Evolutionary conservation across 1,140 invertebrate genomes (phyloP).

Genomic region (Pygmarrhopalites habei): DNA sequence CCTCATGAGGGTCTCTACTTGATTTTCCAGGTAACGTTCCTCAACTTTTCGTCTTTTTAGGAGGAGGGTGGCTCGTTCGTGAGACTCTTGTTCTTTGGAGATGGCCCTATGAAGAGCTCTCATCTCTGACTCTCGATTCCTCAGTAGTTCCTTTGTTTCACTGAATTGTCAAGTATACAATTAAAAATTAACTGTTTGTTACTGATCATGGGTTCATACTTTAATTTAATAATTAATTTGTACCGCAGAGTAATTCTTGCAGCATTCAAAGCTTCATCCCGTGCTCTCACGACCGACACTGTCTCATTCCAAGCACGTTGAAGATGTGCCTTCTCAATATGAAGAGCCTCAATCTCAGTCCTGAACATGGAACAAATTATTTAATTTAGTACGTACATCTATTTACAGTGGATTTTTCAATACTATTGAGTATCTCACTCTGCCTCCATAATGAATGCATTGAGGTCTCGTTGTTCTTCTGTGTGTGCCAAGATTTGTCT

Average conservation of each 20-base stretch:
- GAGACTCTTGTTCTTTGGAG: slow-evolving; percentile 44
- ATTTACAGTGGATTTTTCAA: too few species aligned
- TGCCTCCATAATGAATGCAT: slow-evolving; percentile 28
- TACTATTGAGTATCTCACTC: slow-evolving; percentile 23
- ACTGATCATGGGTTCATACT: too few species aligned
- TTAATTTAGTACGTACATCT: too few species aligned
- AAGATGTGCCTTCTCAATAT: slow-evolving; percentile 58
- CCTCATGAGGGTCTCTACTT: slow-evolving; percentile 8
- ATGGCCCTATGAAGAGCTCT: slow-evolving; percentile 53
- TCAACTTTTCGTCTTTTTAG: slow-evolving; percentile 29
- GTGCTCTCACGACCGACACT: slow-evolving; percentile 56
- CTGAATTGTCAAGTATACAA: slow-evolving; percentile 41
- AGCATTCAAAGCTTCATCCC: slow-evolving; percentile 50
- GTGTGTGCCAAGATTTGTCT: slow-evolving; percentile 33
- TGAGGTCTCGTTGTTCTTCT: slow-evolving; percentile 44
- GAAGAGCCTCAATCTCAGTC: slow-evolving; percentile 60
- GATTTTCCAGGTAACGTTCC: slow-evolving; percentile 16
- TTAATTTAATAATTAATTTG: slow-evolving; percentile 3
- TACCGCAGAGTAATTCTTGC: slow-evolving; percentile 49
- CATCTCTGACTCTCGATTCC: slow-evolving; percentile 52
- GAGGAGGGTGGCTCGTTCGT: slow-evolving; percentile 45
- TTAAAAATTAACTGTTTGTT: too few species aligned
- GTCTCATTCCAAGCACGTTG: slow-evolving; percentile 64
- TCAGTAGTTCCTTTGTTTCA: slow-evolving; percentile 57
- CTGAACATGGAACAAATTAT: slow-evolving; percentile 42